Evolutionary conservation across 2,113 vertebrate genomes (phyloP), one percentile per base, ranked within the genome.

Genomic region (Psilopsiagon aurifrons): DNA sequence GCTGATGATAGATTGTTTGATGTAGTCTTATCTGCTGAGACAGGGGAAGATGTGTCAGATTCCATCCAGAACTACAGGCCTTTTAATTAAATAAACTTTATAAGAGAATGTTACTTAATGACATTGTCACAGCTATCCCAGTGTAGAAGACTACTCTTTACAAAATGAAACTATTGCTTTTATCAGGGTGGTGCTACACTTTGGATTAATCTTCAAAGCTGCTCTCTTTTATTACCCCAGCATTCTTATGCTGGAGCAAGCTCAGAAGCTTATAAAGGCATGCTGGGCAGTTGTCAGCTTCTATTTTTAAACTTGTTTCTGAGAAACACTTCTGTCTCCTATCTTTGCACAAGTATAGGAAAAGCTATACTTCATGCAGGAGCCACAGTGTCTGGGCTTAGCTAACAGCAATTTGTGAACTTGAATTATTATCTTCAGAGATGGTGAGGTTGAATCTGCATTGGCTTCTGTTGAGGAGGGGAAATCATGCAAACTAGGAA

Each of bases 281-380:
- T 88, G 80, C 71, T 52, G 80, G 86, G 41, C 88, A 93, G 88
- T 94, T 96, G 95, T 88, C 73, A 81, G 73, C 54, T 83, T 66
- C 95, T 97, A 96, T 97, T 96, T 96, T 96, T 97, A 96, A 95
- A 95, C 90, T 23, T 27, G 68, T 85, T 96, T 97, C 94, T 86
- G 69, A 93, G 95, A 97, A 96, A 67, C 83, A 13, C 76, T 96
- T 93, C 70, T 92, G 90, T 44, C 79, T 93, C 47, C 83, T 94
- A 81, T 93, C 79, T 95, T 52, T 94, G 43, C 37, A 29, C 33
- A 44, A 67, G 88, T 60, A 9, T 90, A 93, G 60, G 80, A 86
- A 81, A 90, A 92, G 35, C 64, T 88, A 11, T 77, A 51, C 82
- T 95, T 94, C 43, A 57, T 64, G 69, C 55, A 71, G 90, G 95